These are phyloP conservation scores for Astropecten irregularis DNA, from an alignment of 53 echinoderm and acorn worm genomes.

Conservation along the genomic window DNA sequence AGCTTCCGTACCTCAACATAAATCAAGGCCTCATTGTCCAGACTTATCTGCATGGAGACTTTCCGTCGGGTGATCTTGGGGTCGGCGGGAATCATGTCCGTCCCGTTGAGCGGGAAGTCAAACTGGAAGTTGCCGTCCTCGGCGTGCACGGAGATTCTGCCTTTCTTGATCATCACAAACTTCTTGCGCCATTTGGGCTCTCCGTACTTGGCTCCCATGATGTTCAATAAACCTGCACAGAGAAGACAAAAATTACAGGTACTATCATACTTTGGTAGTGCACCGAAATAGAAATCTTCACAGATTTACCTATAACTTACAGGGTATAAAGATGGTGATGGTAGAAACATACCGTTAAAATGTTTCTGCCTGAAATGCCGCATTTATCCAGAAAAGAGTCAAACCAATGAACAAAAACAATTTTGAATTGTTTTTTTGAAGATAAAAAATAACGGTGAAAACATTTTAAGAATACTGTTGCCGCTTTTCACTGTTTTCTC, in stretches of 20 bases:
- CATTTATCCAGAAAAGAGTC: no score
- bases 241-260: neutral
- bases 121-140: slow-evolving; percentile 28
- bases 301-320: no score
- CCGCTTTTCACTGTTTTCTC: no score
- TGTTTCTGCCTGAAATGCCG: no score
- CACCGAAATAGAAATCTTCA: no score
- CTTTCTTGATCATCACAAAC: slow-evolving; percentile 54
- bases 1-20: slow-evolving; percentile 46
- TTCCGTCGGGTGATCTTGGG: slow-evolving; percentile 25
- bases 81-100: slow-evolving; percentile 29
- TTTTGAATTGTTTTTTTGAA: no score
- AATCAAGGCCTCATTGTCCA: slow-evolving; percentile 26
- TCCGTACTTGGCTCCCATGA: slow-evolving; percentile 59
- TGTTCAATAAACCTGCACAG: slow-evolving; percentile 53
- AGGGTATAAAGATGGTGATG: no score
- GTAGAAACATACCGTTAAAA: no score
- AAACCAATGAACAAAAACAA: no score
- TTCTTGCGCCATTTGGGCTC: slow-evolving; percentile 71
- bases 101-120: slow-evolving; percentile 30
- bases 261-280: no score
- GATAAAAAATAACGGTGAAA: no score
- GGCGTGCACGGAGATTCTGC: neutral
- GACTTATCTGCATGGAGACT: slow-evolving; percentile 16
- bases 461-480: no score